Evolutionary conservation across 2,113 vertebrate genomes (phyloP), one percentile per base, ranked within the genome.

Genomic region (Amazona vittata): DNA sequence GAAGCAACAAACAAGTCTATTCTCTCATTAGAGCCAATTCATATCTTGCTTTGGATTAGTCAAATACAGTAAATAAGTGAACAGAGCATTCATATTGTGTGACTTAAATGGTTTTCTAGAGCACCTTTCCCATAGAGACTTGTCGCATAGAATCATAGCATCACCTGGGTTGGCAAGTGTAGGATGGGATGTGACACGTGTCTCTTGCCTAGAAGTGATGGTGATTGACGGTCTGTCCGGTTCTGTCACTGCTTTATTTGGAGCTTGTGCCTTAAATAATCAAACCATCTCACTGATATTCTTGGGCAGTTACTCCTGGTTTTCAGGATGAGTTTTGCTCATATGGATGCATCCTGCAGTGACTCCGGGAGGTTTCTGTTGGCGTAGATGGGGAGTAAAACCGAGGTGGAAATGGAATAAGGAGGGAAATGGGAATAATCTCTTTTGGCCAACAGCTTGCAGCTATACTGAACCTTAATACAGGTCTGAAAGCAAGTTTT

Each of bases 141-240:
- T 68, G 73, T 79, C 69, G 55, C 47, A 41, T 35, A 35, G 29
- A 55, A 20, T 55, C 53, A 20, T 33, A 55, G 57, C 15, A 24
- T 59, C 33, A 15, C 3, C 57, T 35, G 57, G 57, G 21, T 59
- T 35, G 57, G 57, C 57, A 59, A 59, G 57, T 10, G 33, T 35
- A 21, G 84, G 65, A 82, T 41, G 60, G 71, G 93, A 74, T 68
- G 1, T 82, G 92, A 87, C 91, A 90, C n/a, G 19, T 13, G 52
- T 85, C 78, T 76, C 33, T 60, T 74, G 75, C 63, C 90, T 73
- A 43, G 86, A 47, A 89, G 64, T 92, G 41, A 89, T 18, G 13
- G 3, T 94, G 93, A 97, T 92, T 86, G 94, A 96, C 81, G 41
- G 60, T 10, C 89, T 81, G 93, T 95, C 96, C 94, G 57, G 83